Percentiles rank a stretch among this genome's conserved stretches.
phyloP scores from a whole-genome alignment of 2,113 vertebrate genomes.

The Pontoporia blainvillei region DNA sequence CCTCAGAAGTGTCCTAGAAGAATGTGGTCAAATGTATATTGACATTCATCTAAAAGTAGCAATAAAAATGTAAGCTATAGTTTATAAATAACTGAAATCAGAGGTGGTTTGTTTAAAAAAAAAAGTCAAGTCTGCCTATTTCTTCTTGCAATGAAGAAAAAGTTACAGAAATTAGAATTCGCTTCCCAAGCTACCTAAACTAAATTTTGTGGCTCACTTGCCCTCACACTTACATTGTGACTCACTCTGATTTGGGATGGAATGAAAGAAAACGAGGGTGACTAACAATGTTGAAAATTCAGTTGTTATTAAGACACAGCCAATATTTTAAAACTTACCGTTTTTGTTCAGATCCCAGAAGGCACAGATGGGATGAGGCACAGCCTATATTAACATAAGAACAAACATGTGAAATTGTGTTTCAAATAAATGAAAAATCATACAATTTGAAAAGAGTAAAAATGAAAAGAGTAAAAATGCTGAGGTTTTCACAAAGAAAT shows the following conservation, averaged over 20 bases:
- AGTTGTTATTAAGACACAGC: constrained; percentile 40
- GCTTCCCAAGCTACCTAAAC: not conserved
- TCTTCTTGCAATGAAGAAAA: not conserved
- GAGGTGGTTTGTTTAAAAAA: not conserved
- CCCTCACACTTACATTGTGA: not conserved
- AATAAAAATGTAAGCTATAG: not conserved
- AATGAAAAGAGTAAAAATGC: not conserved
- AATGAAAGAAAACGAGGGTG: not conserved
- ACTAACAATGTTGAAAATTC: constrained; percentile 44
- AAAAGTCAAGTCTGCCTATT: not conserved
- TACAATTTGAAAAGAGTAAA: not conserved
- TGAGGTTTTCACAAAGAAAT: constrained; percentile 12
- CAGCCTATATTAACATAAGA: constrained; percentile 79
- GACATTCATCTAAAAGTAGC: not conserved
- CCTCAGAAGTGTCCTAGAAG: not conserved
- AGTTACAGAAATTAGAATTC: not conserved
- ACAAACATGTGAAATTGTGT: constrained; percentile 40
- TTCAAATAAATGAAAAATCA: constrained; percentile 32
- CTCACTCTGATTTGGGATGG: not conserved
- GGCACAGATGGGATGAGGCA: constrained; percentile 84
- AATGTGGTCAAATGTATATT: not conserved
- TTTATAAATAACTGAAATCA: not conserved
- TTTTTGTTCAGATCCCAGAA: constrained; percentile 95
- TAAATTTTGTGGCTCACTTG: not conserved
- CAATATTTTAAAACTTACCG: constrained; percentile 82